A percentile compares a stretch with the other conserved stretches of the same genome.
phyloP scores from a whole-genome alignment of 2,797 vertebrate genomes.

The Spheniscus humboldti region DNA sequence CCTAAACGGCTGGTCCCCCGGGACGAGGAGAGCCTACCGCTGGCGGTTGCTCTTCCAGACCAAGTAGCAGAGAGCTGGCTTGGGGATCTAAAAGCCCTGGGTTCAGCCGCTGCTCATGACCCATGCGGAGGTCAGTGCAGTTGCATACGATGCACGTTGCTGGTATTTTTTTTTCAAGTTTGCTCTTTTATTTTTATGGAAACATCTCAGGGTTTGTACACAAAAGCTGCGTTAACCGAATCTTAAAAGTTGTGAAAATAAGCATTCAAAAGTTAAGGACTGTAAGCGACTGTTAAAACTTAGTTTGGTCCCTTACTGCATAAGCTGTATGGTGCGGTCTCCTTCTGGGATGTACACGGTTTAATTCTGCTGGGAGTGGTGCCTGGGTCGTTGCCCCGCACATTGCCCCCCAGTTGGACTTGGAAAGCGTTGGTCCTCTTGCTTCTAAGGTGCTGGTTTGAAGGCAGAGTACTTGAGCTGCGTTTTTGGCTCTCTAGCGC shows the following conservation, averaged over 20 bases:
- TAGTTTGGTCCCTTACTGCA: background rate
- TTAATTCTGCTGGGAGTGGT: background rate
- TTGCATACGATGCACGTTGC: accelerated
- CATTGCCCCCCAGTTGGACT: background rate
- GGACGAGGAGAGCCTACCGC: background rate
- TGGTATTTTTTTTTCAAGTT: background rate
- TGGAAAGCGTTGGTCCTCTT: background rate
- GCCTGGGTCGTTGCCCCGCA: background rate
- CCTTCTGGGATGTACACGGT: background rate
- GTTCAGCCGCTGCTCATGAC: background rate
- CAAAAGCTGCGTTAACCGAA: background rate
- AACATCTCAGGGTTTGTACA: accelerated
- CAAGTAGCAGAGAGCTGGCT: background rate
- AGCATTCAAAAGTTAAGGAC: background rate
- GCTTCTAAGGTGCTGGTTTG: background rate
- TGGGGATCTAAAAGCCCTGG: background rate
- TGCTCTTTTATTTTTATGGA: background rate
- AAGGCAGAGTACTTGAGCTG: background rate
- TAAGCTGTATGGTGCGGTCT: background rate
- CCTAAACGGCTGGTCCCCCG: background rate
- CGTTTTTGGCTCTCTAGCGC: background rate
- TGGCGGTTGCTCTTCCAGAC: background rate
- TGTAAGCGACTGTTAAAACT: background rate
- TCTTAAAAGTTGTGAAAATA: background rate
- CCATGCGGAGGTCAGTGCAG: background rate